These are phyloP conservation scores for Eulemur rufifrons DNA, from an alignment of 2,113 vertebrate species.

Conservation along the genomic window DNA sequence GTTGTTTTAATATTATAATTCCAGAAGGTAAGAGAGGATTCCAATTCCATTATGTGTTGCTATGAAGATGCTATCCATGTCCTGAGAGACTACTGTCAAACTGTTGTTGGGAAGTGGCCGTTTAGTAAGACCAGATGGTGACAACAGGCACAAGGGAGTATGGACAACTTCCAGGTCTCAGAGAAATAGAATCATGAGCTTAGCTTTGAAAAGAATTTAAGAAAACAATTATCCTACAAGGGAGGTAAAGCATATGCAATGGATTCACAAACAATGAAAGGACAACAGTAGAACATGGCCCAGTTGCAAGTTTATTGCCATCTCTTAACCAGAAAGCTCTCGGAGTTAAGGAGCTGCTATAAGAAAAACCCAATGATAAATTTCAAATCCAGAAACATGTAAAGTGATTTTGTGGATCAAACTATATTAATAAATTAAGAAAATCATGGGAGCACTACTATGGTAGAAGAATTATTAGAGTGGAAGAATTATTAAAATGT, in stretches of 20 bases:
- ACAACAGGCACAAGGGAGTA: conserved; percentile 46
- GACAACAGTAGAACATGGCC: neutral
- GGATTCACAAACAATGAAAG: neutral
- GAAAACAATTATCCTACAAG: neutral
- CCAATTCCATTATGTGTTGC: conserved; percentile 17
- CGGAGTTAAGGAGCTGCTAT: neutral
- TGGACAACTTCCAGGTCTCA: conserved; percentile 28
- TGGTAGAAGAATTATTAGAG: neutral
- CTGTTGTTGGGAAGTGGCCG: conserved; percentile 10
- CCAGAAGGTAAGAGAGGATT: conserved; percentile 24
- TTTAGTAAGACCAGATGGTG: conserved; percentile 63
- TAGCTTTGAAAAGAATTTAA: conserved; percentile 40
- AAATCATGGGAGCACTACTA: neutral
- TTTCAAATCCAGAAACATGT: neutral
- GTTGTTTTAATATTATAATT: neutral
- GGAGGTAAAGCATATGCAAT: neutral
- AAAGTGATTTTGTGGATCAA: neutral
- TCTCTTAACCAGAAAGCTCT: neutral
- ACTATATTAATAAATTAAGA: neutral
- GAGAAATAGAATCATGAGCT: conserved; percentile 6
- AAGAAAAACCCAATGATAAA: neutral
- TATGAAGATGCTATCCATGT: conserved; percentile 47
- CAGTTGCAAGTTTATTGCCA: neutral
- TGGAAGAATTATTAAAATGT: neutral
- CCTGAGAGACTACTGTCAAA: conserved; percentile 49